Evolutionary conservation across 1,140 invertebrate species (phyloP).

Genomic region (Ceratoteleas bidentatus): DNA sequence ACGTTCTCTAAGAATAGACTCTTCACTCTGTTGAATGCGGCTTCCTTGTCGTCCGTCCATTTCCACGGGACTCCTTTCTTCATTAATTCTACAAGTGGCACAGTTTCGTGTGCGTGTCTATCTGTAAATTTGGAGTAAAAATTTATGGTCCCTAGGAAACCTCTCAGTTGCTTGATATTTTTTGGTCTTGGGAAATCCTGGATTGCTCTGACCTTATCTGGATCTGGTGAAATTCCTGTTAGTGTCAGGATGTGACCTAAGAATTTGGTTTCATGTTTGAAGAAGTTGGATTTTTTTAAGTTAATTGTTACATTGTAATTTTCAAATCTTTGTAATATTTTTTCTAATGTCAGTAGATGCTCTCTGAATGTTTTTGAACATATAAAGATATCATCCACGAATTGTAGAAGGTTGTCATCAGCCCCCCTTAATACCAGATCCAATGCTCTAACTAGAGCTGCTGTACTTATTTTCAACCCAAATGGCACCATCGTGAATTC

Average conservation of each 20-base stretch:
- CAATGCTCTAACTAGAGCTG: slow-evolving; percentile 8
- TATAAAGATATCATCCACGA: neutral
- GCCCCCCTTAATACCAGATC: slow-evolving; percentile 6
- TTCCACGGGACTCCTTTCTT: slow-evolving; percentile 23
- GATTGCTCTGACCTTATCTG: slow-evolving; percentile 29
- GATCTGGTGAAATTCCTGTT: slow-evolving; percentile 24
- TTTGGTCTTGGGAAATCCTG: slow-evolving; percentile 15
- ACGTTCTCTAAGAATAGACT: slow-evolving; percentile 9
- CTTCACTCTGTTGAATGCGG: slow-evolving; percentile 1
- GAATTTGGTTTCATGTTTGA: neutral
- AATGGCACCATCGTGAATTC: slow-evolving; percentile 21
- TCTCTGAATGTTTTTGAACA: neutral
- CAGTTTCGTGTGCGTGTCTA: slow-evolving; percentile 45
- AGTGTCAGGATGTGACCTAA: slow-evolving; percentile 12
- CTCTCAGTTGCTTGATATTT: slow-evolving; percentile 66
- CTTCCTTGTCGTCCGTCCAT: slow-evolving; percentile 1
- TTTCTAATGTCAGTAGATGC: neutral
- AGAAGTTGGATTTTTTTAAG: too few relatives aligned
- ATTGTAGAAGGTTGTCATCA: slow-evolving; percentile 7
- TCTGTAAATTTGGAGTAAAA: slow-evolving; percentile 76
- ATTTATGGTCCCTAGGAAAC: slow-evolving; percentile 77
- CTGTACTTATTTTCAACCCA: slow-evolving; percentile 19
- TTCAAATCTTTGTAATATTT: too few relatives aligned
- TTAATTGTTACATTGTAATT: too few relatives aligned
- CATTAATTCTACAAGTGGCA: slow-evolving; percentile 29